phyloP scores from a whole-genome alignment of 2,113 vertebrate species.

The Oceanites oceanicus region DNA sequence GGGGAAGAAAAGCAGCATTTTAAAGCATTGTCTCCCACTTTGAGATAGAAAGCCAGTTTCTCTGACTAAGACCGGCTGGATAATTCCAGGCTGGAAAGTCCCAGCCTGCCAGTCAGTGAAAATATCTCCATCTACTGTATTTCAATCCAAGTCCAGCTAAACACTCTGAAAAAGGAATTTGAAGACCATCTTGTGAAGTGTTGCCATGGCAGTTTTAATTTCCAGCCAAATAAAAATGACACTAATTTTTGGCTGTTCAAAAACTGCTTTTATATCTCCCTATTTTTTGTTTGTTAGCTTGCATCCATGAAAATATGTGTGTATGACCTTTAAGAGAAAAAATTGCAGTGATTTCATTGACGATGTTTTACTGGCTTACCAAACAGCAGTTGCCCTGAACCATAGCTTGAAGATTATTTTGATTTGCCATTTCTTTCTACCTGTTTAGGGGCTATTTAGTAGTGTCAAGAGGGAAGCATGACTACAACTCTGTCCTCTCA shows the following conservation, averaged over 20 bases:
- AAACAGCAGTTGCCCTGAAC: neutral
- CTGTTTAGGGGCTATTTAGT: neutral
- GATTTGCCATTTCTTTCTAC: neutral
- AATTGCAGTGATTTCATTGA: neutral
- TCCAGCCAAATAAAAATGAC: neutral
- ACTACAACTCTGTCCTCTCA: neutral
- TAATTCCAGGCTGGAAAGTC: slow-evolving; percentile 4
- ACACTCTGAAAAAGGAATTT: neutral
- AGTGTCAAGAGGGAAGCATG: neutral
- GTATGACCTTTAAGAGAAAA: neutral
- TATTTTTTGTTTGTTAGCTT: neutral
- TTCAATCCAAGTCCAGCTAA: neutral
- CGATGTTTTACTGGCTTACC: neutral
- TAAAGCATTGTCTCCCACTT: slow-evolving; percentile 49
- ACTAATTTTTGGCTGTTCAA: neutral
- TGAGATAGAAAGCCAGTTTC: slow-evolving; percentile 24
- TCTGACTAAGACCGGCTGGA: neutral
- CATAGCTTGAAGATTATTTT: neutral
- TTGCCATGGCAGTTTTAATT: neutral
- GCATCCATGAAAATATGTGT: neutral
- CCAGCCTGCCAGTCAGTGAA: neutral
- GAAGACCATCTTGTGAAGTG: neutral
- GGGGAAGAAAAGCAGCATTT: neutral
- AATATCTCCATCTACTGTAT: slow-evolving; percentile 28
- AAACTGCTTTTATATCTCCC: neutral